phyloP scores from a whole-genome alignment of 2,888 invertebrate species.

The Ornithoptera priamus region DNA sequence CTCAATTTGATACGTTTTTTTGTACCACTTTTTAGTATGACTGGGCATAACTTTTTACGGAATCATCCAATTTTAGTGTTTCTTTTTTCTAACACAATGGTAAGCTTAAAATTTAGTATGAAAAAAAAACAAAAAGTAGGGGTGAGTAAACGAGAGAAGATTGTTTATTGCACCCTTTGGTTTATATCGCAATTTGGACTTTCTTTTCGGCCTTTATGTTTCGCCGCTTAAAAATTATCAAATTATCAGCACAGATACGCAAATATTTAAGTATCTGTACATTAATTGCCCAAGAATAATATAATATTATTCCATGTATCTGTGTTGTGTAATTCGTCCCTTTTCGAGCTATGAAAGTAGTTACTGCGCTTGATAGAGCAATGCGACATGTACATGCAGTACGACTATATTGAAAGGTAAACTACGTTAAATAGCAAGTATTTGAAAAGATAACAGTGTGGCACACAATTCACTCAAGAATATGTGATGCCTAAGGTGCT shows the following conservation, averaged over 20 bases:
- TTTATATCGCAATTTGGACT: neutral
- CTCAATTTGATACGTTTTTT: neutral
- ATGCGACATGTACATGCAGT: conserved; percentile 32
- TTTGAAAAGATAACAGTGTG: neutral
- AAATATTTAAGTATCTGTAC: neutral
- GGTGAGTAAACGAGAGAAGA: no score
- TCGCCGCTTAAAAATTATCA: neutral
- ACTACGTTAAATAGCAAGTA: neutral
- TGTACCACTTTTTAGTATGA: conserved; percentile 1
- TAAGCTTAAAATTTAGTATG: neutral
- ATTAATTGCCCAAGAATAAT: neutral
- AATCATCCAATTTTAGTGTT: neutral
- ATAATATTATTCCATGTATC: conserved; percentile 18
- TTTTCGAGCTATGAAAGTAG: conserved; percentile 31
- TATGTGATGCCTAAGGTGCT: neutral
- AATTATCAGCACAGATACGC: neutral
- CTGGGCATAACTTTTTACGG: neutral
- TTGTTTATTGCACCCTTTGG: neutral
- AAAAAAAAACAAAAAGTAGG: neutral
- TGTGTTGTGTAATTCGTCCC: conserved; percentile 41
- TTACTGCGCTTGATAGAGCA: conserved; percentile 26
- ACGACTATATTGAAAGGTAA: neutral
- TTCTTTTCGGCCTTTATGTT: neutral
- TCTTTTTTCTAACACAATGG: neutral
- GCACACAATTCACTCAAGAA: neutral